Conservation (phyloP, 1,140 invertebrate genomes). For the Rhysida immarginata region DNA sequence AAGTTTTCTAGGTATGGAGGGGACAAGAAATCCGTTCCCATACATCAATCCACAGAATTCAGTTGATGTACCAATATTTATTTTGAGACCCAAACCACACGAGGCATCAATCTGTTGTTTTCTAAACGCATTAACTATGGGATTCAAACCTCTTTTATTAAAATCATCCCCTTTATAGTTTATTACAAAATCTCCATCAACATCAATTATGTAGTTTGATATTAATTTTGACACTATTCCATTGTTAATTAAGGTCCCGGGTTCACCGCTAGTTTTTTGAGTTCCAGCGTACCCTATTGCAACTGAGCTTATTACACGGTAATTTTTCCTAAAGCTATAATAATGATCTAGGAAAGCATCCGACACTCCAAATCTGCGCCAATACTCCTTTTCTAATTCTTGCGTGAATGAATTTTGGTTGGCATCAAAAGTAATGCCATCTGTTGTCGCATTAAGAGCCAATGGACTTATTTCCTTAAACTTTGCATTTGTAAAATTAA, state of each 20-base stretch:
- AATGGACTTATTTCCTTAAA: background rate
- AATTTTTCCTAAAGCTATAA: background rate
- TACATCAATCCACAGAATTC: background rate
- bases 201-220: background rate
- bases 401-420: background rate
- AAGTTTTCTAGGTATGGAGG: background rate
- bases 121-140: background rate
- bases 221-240: background rate
- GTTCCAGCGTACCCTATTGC: background rate
- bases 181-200: background rate
- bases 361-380: background rate
- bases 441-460: background rate
- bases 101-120: background rate
- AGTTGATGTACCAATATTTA: background rate
- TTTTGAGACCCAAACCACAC: background rate
- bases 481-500: background rate
- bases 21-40: background rate
- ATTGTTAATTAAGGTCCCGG: background rate
- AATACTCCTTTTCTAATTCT: background rate
- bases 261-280: background rate
- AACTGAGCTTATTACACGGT: background rate
- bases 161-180: background rate
- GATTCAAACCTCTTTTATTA: background rate
- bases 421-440: background rate
- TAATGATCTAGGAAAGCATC: background rate